A percentile compares a stretch with the other conserved stretches of the same genome.
These are phyloP conservation scores for Sebastes miniatus DNA, from an alignment of 2,797 vertebrate species.

Conservation along the genomic window DNA sequence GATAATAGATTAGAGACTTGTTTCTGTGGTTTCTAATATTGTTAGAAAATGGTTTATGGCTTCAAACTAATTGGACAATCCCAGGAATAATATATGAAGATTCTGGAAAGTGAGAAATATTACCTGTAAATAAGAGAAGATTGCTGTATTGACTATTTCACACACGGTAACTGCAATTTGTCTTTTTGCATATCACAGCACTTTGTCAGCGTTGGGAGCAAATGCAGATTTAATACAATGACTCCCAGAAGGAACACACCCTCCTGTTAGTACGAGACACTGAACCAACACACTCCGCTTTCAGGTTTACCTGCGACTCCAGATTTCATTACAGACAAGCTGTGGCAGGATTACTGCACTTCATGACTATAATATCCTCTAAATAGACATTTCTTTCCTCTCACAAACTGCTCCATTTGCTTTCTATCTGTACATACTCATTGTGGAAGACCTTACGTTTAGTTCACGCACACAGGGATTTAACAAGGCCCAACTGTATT, in stretches of 20 bases:
- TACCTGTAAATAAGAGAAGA: constrained; percentile 47
- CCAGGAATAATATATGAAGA: constrained; percentile 2
- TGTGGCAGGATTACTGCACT: constrained; percentile 16
- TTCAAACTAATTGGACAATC: constrained; percentile 36
- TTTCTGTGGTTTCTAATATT: constrained; percentile 16
- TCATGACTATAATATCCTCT: constrained; percentile 16
- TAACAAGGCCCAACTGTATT: constrained; percentile 3
- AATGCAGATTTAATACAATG: constrained; percentile 50
- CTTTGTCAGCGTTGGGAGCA: constrained; percentile 23
- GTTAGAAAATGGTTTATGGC: constrained; percentile 20
- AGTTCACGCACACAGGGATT: not conserved
- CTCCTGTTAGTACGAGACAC: constrained; percentile 29
- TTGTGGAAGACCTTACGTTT: not conserved
- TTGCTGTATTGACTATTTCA: constrained; percentile 39
- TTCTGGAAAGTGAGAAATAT: constrained; percentile 28
- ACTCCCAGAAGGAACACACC: constrained; percentile 26
- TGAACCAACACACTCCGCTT: constrained; percentile 25
- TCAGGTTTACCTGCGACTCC: constrained; percentile 38
- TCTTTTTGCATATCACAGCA: constrained; percentile 50
- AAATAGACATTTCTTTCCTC: not conserved
- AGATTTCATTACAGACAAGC: constrained; percentile 45
- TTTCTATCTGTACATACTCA: not conserved
- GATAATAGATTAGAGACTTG: constrained; percentile 5
- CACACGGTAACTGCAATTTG: constrained; percentile 38
- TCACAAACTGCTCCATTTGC: not conserved